These are phyloP conservation scores for Helobdella robusta DNA, from an alignment of 2,888 invertebrate genomes.

Conservation along the genomic window DNA sequence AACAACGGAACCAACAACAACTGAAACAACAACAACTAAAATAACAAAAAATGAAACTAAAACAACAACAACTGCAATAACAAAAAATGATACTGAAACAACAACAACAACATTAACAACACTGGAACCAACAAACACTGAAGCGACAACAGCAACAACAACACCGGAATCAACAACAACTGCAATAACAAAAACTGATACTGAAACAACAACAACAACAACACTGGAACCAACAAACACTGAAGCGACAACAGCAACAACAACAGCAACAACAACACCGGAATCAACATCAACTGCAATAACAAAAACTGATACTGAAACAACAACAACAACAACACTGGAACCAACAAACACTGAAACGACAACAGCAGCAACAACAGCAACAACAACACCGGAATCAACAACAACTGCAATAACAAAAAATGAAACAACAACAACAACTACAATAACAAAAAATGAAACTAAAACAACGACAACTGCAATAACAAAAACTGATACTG, in stretches of 20 bases:
- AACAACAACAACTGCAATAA: not conserved
- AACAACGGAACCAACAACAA: not conserved
- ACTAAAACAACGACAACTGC: not conserved
- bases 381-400: not conserved
- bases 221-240: not conserved
- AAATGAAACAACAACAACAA: no score
- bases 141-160: slow-evolving; percentile 2
- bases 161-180: not conserved
- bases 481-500: not conserved
- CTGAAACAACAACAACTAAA: not conserved
- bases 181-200: not conserved
- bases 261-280: not conserved
- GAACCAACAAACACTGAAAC: not conserved
- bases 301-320: not conserved
- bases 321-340: not conserved
- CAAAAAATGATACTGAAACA: not conserved
- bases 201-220: not conserved
- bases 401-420: not conserved
- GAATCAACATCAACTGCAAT: not conserved
- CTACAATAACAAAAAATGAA: not conserved
- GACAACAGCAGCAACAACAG: not conserved
- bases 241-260: not conserved
- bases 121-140: not conserved
- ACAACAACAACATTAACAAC: not conserved
- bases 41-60: not conserved